Evolutionary conservation across 1,140 invertebrate genomes (phyloP).

Genomic region (Lasioglossum baleicum): DNA sequence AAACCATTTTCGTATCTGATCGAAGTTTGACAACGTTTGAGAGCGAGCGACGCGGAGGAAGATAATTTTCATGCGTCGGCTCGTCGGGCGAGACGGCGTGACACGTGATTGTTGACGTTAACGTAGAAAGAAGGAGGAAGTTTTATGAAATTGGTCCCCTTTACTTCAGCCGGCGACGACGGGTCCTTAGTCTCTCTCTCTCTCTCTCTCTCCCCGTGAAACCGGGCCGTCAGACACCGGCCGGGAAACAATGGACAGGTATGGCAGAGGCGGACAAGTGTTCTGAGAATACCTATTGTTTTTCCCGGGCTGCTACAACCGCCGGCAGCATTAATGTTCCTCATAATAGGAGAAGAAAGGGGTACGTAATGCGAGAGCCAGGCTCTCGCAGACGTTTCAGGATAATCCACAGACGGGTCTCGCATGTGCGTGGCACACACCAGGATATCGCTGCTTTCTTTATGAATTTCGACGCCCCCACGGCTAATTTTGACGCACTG

Average conservation of each 20-base stretch:
- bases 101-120: neutral
- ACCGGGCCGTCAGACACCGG: neutral
- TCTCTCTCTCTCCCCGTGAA: neutral
- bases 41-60: no score
- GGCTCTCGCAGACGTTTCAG: neutral
- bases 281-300: constrained; percentile 57
- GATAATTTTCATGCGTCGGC: no score
- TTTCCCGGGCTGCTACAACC: constrained; percentile 38
- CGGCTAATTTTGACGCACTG: constrained; percentile 4
- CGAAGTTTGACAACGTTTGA: no score
- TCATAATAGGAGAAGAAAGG: constrained; percentile 34
- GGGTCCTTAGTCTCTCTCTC: neutral
- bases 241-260: constrained; percentile 35
- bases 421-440: neutral
- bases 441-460: constrained; percentile 9
- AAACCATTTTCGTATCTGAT: no score
- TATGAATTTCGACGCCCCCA: constrained; percentile 10
- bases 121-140: neutral
- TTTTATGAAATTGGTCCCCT: constrained; percentile 8
- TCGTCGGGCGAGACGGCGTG: no score
- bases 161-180: neutral
- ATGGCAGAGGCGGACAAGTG: constrained; percentile 45
- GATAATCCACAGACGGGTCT: constrained; percentile 7
- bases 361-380: constrained; percentile 32
- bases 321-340: constrained; percentile 45